phyloP scores from a whole-genome alignment of 1,140 invertebrate species.

The Patella vulgata region DNA sequence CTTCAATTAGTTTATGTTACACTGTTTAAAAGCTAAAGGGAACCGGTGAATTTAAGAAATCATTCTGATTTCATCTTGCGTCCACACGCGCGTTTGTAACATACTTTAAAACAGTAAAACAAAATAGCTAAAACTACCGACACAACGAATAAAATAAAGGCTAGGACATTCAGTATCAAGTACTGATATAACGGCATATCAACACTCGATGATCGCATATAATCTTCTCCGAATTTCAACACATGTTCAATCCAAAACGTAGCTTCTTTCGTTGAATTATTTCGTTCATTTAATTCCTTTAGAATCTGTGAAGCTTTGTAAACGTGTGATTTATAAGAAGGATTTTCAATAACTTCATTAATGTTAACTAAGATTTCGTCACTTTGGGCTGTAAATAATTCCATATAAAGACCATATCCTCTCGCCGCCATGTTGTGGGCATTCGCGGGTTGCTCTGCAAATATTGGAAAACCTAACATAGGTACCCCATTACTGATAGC shows the following conservation, averaged over 20 bases:
- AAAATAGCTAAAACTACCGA: no score
- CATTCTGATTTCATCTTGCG: no score
- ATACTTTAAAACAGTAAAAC: no score
- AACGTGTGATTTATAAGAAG: no score
- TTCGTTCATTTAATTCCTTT: no score
- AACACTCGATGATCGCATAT: conserved; percentile 37
- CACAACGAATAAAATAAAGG: no score
- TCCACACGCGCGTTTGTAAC: no score
- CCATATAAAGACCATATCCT: conserved; percentile 28
- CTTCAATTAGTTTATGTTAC: no score
- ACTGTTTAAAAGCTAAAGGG: no score
- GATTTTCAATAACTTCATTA: no score
- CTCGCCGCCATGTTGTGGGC: conserved; percentile 22
- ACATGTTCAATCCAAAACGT: conserved; percentile 49
- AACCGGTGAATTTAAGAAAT: no score
- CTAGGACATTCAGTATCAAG: conserved; percentile 41
- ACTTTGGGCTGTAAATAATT: conserved; percentile 15
- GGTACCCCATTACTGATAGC: conserved; percentile 46
- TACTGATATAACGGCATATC: conserved; percentile 46
- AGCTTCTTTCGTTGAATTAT: conserved; percentile 26
- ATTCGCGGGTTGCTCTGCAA: conserved; percentile 74
- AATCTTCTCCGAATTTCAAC: conserved; percentile 44
- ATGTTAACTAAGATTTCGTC: conserved; percentile 1
- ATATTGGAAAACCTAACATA: conserved; percentile 75
- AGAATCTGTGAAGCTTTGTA: no score